A percentile compares a stretch with the other conserved stretches of the same genome.
phyloP scores from a whole-genome alignment of 2,888 invertebrate species.

The Aleiodes testaceus region DNA sequence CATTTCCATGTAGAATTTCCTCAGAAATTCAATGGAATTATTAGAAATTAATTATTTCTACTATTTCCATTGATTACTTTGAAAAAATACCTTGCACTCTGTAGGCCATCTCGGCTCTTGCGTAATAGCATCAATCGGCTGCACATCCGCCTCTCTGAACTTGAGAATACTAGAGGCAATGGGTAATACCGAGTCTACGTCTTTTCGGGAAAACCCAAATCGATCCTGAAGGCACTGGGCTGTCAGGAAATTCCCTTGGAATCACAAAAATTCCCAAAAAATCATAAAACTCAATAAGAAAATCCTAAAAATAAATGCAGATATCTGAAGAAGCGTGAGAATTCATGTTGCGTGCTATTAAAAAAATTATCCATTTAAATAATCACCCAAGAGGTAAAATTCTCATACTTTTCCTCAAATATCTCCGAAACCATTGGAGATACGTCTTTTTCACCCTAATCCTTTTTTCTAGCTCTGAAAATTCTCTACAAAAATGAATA shows the following conservation, averaged over 20 bases:
- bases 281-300: not conserved
- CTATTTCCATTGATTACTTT: too few species aligned
- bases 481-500: too few species aligned
- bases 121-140: slow-evolving; percentile 71
- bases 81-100: slow-evolving; percentile 86
- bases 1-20: too few species aligned
- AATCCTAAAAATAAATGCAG: not conserved
- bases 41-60: too few species aligned
- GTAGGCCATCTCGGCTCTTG: slow-evolving; percentile 91
- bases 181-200: slow-evolving; percentile 58
- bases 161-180: slow-evolving; percentile 56
- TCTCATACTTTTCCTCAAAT: too few species aligned
- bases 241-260: slow-evolving; percentile 56
- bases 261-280: not conserved
- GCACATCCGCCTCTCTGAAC: slow-evolving; percentile 56
- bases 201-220: slow-evolving; percentile 55
- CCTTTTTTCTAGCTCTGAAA: too few species aligned
- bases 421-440: too few species aligned
- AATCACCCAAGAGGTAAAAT: too few species aligned
- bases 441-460: too few species aligned
- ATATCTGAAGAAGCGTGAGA: slow-evolving; percentile 20
- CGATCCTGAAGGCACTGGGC: slow-evolving; percentile 59
- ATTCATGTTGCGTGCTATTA: not conserved
- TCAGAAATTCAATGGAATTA: too few species aligned
- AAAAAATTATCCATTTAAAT: not conserved